Evolutionary conservation across 2,797 vertebrate species (phyloP).

Genomic region (Acropternis orthonyx): DNA sequence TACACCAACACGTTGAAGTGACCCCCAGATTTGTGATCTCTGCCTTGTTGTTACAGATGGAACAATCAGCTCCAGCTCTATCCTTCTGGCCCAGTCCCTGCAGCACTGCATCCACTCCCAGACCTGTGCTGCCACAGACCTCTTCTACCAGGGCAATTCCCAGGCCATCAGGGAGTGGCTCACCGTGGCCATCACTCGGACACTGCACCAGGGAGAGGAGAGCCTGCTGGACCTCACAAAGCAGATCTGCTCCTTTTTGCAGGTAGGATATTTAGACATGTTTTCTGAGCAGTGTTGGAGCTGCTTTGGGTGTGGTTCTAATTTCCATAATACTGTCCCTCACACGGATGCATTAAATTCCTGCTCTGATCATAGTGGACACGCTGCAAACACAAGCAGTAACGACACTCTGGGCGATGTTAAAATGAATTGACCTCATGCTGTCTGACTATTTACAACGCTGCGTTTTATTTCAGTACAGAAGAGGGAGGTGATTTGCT

Average conservation of each 20-base stretch:
- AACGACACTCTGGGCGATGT: neutral
- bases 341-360: neutral
- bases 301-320: neutral
- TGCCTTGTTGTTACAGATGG: slow-evolving; percentile 81
- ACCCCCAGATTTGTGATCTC: neutral
- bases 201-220: slow-evolving; percentile 95
- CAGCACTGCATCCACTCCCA: slow-evolving; percentile 91
- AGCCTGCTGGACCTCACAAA: slow-evolving; percentile 93
- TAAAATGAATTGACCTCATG: neutral
- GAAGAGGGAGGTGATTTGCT: neutral
- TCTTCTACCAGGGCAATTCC: slow-evolving; percentile 96
- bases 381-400: neutral
- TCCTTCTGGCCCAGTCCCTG: slow-evolving; percentile 92
- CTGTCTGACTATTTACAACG: neutral
- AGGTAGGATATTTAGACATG: slow-evolving; percentile 74
- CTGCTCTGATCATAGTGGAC: neutral
- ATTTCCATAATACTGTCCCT: neutral
- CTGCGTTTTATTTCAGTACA: neutral
- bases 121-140: slow-evolving; percentile 93
- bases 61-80: slow-evolving; percentile 91
- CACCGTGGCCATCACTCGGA: slow-evolving; percentile 91
- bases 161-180: slow-evolving; percentile 93
- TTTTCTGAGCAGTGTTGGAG: neutral
- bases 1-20: accelerated
- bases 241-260: slow-evolving; percentile 95